Percentiles rank a stretch among this genome's conserved stretches.
phyloP scores from a whole-genome alignment of 2,113 vertebrate species.

The Carassius gibelio region DNA sequence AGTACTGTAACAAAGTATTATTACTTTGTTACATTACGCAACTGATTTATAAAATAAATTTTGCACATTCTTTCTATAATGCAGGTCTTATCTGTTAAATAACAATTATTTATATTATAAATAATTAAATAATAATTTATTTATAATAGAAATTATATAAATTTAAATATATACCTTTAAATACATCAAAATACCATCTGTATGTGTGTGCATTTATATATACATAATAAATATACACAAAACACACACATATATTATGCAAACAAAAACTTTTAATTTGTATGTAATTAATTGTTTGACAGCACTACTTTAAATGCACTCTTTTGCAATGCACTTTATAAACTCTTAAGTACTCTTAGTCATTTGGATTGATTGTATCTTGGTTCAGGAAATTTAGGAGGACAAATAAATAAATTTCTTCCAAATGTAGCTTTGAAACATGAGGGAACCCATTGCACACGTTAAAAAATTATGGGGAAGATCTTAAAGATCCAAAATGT shows the following conservation, averaged over 20 bases:
- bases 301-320: background rate
- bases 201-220: too few relatives aligned
- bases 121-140: too few relatives aligned
- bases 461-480: background rate
- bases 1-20: too few relatives aligned
- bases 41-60: conserved; percentile 6
- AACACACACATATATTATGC: too few relatives aligned
- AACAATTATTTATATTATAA: too few relatives aligned
- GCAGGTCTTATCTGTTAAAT: background rate
- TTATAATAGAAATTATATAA: too few relatives aligned
- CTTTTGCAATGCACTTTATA: background rate
- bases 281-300: too few relatives aligned
- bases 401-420: background rate
- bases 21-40: too few relatives aligned
- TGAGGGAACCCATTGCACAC: background rate
- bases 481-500: background rate
- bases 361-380: background rate
- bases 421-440: background rate
- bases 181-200: too few relatives aligned
- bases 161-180: too few relatives aligned
- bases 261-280: too few relatives aligned
- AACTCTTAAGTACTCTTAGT: background rate
- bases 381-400: background rate
- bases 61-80: background rate
- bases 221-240: too few relatives aligned